These are phyloP conservation scores for Acronicta aceris DNA, from an alignment of 2,888 invertebrate genomes.

Conservation along the genomic window DNA sequence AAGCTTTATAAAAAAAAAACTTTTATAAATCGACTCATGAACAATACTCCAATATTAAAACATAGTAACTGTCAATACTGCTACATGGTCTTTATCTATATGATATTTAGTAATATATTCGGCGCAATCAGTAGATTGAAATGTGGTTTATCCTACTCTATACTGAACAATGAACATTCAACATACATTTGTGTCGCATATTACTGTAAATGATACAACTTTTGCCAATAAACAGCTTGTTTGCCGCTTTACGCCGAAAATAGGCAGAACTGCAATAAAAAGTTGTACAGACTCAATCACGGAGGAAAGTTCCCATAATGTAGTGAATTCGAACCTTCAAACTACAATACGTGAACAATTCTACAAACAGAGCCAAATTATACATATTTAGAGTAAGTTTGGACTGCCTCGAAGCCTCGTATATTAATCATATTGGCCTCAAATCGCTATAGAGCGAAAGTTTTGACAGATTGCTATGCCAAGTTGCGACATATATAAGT, in stretches of 20 bases:
- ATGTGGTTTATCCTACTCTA: background rate
- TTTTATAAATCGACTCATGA: no score
- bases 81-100: no score
- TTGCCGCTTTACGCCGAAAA: slow-evolving; percentile 15
- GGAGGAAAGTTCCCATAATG: slow-evolving; percentile 14
- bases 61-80: no score
- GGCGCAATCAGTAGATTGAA: slow-evolving; percentile 1
- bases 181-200: slow-evolving; percentile 23
- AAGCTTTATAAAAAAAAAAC: no score
- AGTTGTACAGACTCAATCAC: slow-evolving; percentile 27
- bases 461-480: slow-evolving; percentile 42
- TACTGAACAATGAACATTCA: background rate
- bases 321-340: slow-evolving; percentile 32
- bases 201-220: slow-evolving; percentile 17
- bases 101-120: background rate
- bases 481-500: slow-evolving; percentile 2
- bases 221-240: slow-evolving; percentile 27
- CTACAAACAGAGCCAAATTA: slow-evolving; percentile 30
- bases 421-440: slow-evolving; percentile 47
- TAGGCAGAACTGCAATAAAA: slow-evolving; percentile 40
- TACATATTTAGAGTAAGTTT: slow-evolving; percentile 39
- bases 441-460: slow-evolving; percentile 42
- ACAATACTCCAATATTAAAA: no score
- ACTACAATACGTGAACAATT: slow-evolving; percentile 38
- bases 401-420: slow-evolving; percentile 28